phyloP scores from a whole-genome alignment of 1,140 invertebrate species.

The Apis dorsata region DNA sequence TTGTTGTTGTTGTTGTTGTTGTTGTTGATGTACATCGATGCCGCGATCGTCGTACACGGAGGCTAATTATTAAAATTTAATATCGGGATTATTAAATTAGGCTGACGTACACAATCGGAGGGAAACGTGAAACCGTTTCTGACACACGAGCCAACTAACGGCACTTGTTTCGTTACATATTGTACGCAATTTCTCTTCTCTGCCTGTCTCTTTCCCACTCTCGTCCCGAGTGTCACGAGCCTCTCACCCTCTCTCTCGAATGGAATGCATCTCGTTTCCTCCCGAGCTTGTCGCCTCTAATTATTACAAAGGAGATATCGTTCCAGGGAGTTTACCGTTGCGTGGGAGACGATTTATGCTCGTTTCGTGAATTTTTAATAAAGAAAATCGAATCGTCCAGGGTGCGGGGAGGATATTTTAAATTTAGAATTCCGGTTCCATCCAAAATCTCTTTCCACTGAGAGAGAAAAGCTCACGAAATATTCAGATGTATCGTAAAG shows the following conservation, averaged over 20 bases:
- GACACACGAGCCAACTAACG: constrained; percentile 21
- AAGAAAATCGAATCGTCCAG: not conserved
- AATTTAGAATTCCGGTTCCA: too few species aligned
- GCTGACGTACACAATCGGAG: not conserved
- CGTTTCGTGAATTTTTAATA: not conserved
- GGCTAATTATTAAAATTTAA: constrained; percentile 35
- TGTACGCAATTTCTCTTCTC: constrained; percentile 46
- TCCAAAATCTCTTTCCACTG: too few species aligned
- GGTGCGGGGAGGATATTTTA: too few species aligned
- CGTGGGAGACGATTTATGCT: not conserved
- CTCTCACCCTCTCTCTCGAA: constrained; percentile 26
- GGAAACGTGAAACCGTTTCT: constrained; percentile 27
- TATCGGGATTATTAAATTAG: constrained; percentile 30
- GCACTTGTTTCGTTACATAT: constrained; percentile 29
- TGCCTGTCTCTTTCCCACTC: constrained; percentile 8
- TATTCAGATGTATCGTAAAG: not conserved
- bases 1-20: too few species aligned
- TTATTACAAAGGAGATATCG: constrained; percentile 47
- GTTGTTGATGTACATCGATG: not conserved
- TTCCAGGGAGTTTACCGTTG: constrained; percentile 9
- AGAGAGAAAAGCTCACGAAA: not conserved
- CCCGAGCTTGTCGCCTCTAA: constrained; percentile 41
- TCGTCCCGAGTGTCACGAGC: constrained; percentile 25
- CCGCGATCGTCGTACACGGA: not conserved
- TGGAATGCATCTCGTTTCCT: constrained; percentile 14